Evolutionary conservation across 2,797 vertebrate genomes (phyloP), one percentile per base, ranked within the genome.

Genomic region (Coendou prehensilis): DNA sequence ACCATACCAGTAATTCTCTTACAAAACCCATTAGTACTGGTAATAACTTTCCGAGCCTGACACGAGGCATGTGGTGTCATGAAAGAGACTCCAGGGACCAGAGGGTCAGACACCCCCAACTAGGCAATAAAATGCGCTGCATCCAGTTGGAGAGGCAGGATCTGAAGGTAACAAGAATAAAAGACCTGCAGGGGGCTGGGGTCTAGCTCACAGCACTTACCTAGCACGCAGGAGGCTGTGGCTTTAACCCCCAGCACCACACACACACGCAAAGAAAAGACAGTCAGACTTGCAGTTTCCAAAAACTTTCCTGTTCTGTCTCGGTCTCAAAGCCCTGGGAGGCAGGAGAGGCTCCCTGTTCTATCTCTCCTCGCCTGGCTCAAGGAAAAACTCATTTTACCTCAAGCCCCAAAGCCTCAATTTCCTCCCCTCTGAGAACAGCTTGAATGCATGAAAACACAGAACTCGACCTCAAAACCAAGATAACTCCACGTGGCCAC

Each of bases 361-460:
- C 6, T 47, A 26, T 92, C 30, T 82, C 18, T 18, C 52, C 54
- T 47, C 57, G 11, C 23, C 41, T 50, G 28, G 80, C 41, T 56
- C 78, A 45, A 20, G 6, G 23, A 23, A 73, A 59, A 54, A 15
- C 64, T 67, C 59, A 87, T 52, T 95, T 75, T 52, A 71, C n/a
- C 28, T 90, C 50, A 85, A 61, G 56, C 76, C 61, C 86, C 96
- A 88, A 96, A 91, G 59, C 79, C 91, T 94, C 90, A 71, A 61
- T 87, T 91, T 96, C 85, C 67, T 95, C 87, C 69, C 67, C 37
- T 91, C 71, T 61, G 18, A 76, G 93, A 94, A 96, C 78, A 92
- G 61, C 18, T 20, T 90, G 78, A 93, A 96, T 50, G 52, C n/a
- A 45, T 73, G 71, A 84, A 87, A 93, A 86, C 37, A 93, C 57